A percentile compares a stretch with the other conserved stretches of the same genome.
Evolutionary conservation across 2,113 vertebrate genomes (phyloP).

Genomic region (Dryoscopus gambensis): DNA sequence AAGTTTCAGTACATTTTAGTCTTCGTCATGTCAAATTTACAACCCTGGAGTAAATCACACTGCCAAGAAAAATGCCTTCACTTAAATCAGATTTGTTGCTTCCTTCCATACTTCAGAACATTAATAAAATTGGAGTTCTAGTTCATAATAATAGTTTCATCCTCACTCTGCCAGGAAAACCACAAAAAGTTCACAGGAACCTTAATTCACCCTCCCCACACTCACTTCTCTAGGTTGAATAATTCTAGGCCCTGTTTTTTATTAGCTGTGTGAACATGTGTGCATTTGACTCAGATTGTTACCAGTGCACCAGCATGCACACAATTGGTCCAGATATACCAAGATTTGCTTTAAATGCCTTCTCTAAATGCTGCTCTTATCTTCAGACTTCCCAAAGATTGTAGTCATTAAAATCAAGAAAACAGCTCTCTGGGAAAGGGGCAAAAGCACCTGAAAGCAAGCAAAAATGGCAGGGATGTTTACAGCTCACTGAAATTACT

Average conservation of each 20-base stretch:
- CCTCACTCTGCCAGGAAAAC: conserved; percentile 15
- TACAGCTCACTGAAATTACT: background rate
- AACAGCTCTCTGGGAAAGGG: background rate
- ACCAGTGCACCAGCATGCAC: background rate
- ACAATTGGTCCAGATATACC: background rate
- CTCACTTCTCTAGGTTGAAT: background rate
- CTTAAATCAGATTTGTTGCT: conserved; percentile 79
- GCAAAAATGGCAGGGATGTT: background rate
- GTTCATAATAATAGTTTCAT: conserved; percentile 57
- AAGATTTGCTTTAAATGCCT: background rate
- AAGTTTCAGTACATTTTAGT: conserved; percentile 74
- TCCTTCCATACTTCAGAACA: conserved; percentile 69
- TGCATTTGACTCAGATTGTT: background rate
- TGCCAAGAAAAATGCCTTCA: conserved; percentile 74
- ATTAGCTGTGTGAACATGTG: background rate
- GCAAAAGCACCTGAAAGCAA: background rate
- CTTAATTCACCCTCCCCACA: background rate
- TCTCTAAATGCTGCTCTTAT: background rate
- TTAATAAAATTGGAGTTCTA: conserved; percentile 65
- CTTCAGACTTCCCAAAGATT: background rate
- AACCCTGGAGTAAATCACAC: conserved; percentile 73
- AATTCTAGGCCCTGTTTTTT: background rate
- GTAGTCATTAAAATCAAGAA: background rate
- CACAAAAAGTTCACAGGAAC: background rate
- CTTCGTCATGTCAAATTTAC: conserved; percentile 75